Evolutionary conservation across 2,888 invertebrate genomes (phyloP), one percentile per base, ranked within the genome.

Genomic region (Polietes domitor): DNA sequence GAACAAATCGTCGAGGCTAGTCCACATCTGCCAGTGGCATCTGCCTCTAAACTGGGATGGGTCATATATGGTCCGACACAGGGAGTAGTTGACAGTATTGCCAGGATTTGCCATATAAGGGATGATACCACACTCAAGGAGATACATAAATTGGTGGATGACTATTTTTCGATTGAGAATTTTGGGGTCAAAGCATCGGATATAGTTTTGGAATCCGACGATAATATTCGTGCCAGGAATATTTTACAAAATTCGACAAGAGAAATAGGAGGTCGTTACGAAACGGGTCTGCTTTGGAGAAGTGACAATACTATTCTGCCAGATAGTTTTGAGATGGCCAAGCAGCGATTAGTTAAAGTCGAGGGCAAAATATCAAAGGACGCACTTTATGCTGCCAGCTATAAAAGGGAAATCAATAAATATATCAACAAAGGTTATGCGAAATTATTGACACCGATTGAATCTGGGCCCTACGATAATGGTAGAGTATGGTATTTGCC

Each of bases 321-420:
- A 5, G 19, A 76, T 17, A 87, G 84, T 55, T 82, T 55, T 4
- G 78, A 63, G n/a, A 86, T 84, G 85, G 86, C 85, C 26, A 74
- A 58, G 37, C 78, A 71, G 17, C 53, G 86, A 15, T 61, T 86
- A 0, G 9, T 55, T 2, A 82, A 77, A 2, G 63, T 83, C 4
- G 86, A 85, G 63, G 32, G 43, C 0, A 84, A 83, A 41, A 82
- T 86, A 82, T 21, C 4, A 24, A 74, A 17, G 17, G 77, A 86
- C 9, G 9, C 19, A 6, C 43, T 53, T 3, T 87, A 77, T 37
- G 85, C 83, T 21, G 53, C 24, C 65, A 5, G 53, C 12, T 87
- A 77, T 15, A 55, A 47, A 63, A 0, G 28, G 43, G 10, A 68
- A 79, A 15, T 85, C 83, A 32, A 50, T 85, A 6, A 80, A 17